phyloP scores from a whole-genome alignment of 1,140 invertebrate genomes.

The Drosophila gunungcola region DNA sequence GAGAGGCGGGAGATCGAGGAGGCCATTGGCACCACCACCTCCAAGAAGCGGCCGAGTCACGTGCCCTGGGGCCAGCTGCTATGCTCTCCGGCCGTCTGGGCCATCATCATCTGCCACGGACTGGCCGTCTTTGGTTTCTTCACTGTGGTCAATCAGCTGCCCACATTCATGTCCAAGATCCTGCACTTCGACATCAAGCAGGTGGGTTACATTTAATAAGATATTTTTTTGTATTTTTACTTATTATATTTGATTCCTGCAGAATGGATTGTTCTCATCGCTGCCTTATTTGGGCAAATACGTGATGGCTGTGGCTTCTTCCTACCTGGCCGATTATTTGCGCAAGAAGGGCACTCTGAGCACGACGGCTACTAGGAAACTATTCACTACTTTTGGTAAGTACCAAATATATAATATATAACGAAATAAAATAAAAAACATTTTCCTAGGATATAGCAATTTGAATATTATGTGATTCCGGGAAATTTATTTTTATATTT shows the following conservation, averaged over 20 bases:
- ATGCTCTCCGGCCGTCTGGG: constrained; percentile 94
- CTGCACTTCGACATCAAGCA: constrained; percentile 94
- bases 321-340: constrained; percentile 89
- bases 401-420: not conserved
- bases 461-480: no score
- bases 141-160: constrained; percentile 96
- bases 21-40: constrained; percentile 87
- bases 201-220: constrained; percentile 39
- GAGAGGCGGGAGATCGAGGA: constrained; percentile 93
- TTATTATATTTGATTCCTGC: constrained; percentile 1
- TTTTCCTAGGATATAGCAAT: no score
- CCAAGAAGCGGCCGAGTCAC: constrained; percentile 86
- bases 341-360: constrained; percentile 87
- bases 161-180: constrained; percentile 96
- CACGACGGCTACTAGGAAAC: constrained; percentile 89
- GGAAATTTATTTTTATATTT: no score
- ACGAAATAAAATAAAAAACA: no score
- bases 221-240: not conserved
- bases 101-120: constrained; percentile 95
- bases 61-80: constrained; percentile 94
- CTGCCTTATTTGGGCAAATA: constrained; percentile 95
- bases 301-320: constrained; percentile 89
- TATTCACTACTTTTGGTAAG: constrained; percentile 89
- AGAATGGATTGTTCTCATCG: constrained; percentile 94
- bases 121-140: constrained; percentile 98